These are phyloP conservation scores for Emydocephalus ijimae DNA, from an alignment of 2,113 vertebrate species.

Conservation along the genomic window DNA sequence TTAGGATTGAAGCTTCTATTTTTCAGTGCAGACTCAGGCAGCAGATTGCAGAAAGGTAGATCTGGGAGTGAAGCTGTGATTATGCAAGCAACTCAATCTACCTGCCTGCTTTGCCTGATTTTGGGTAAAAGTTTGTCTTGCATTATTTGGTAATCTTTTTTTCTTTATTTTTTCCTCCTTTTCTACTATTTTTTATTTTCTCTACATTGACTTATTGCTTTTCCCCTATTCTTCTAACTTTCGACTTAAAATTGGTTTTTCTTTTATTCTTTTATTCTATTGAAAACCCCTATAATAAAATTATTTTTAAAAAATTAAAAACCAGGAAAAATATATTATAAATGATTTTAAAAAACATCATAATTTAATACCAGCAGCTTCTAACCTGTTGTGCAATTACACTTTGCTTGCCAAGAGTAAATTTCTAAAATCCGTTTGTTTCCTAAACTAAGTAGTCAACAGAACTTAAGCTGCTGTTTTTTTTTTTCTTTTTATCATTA, in stretches of 20 bases:
- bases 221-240: background rate
- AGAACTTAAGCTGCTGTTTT: background rate
- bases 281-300: background rate
- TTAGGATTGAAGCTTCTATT: too few relatives aligned
- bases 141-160: background rate
- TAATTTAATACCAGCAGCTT: conserved; percentile 32
- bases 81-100: too few relatives aligned
- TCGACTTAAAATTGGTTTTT: background rate
- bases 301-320: background rate
- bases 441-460: background rate
- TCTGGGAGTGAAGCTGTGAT: too few relatives aligned
- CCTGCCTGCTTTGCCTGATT: too few relatives aligned
- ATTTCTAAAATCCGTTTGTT: background rate
- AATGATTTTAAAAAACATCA: conserved; percentile 1
- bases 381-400: conserved; percentile 10
- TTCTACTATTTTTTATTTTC: background rate
- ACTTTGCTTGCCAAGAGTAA: conserved; percentile 34
- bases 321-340: conserved; percentile 9
- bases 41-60: too few relatives aligned
- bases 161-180: background rate
- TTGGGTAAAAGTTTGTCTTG: too few relatives aligned
- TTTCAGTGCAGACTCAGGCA: too few relatives aligned
- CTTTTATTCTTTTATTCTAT: background rate
- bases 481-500: background rate
- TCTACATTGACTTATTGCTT: background rate